Conservation (phyloP, 2,888 invertebrate genomes). For the Harpalus rubripes region DNA sequence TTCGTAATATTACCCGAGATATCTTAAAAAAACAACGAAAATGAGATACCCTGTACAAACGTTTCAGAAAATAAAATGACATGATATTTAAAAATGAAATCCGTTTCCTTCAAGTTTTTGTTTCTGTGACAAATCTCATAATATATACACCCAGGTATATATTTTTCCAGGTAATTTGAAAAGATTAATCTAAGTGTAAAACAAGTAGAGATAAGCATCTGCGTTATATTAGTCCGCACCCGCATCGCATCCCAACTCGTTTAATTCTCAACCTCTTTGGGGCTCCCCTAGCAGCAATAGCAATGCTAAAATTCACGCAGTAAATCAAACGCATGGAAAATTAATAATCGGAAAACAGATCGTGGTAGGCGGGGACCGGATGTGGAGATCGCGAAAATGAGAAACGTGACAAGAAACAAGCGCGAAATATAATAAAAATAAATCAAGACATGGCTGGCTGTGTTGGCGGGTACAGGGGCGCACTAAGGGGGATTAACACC, state of each 20-base stretch:
- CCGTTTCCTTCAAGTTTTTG: no score
- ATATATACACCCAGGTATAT: no score
- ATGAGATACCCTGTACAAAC: no score
- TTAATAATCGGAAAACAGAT: constrained; percentile 73
- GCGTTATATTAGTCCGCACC: background rate
- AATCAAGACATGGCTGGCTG: constrained; percentile 69
- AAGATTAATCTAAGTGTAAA: constrained; percentile 5
- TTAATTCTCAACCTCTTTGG: constrained; percentile 12
- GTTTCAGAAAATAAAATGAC: no score
- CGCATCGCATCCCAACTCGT: constrained; percentile 1
- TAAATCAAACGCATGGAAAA: constrained; percentile 72
- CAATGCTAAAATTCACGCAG: constrained; percentile 66
- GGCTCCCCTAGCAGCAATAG: constrained; percentile 4
- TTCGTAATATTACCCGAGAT: no score
- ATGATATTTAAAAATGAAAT: no score
- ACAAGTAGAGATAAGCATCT: background rate
- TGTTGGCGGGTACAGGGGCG: constrained; percentile 33
- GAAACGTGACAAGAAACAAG: constrained; percentile 73
- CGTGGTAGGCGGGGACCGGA: constrained; percentile 70
- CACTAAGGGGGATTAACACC: constrained; percentile 57
- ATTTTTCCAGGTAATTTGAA: background rate
- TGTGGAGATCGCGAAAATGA: constrained; percentile 70
- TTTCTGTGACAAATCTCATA: no score
- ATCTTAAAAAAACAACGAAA: no score
- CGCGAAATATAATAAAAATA: constrained; percentile 71